Evolutionary conservation across 2,797 vertebrate genomes (phyloP).

Genomic region (Bovichtus variegatus): DNA sequence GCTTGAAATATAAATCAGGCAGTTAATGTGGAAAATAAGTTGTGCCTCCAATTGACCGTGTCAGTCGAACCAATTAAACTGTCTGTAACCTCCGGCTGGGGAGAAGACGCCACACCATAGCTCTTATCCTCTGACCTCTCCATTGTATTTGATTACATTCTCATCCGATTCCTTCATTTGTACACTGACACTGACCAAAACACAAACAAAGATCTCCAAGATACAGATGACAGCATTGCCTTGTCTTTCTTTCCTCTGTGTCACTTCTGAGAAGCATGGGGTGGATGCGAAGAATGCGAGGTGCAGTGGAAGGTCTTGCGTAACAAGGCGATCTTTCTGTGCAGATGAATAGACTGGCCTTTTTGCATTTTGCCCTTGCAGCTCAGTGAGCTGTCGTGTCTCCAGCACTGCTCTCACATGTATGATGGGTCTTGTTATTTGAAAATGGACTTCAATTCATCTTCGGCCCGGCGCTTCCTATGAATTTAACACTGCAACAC

Average conservation of each 20-base stretch:
- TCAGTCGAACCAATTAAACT: constrained; percentile 43
- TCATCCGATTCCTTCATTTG: constrained; percentile 11
- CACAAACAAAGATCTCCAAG: constrained; percentile 58
- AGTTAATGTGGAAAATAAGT: constrained; percentile 51
- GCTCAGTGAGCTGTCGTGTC: constrained; percentile 43
- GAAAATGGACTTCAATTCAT: constrained; percentile 47
- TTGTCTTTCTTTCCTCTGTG: constrained; percentile 34
- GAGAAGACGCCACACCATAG: constrained; percentile 25
- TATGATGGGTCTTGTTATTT: constrained; percentile 54
- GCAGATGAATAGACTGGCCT: constrained; percentile 63
- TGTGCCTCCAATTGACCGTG: constrained; percentile 1
- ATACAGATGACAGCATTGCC: constrained; percentile 19
- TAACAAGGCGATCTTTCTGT: constrained; percentile 76
- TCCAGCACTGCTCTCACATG: constrained; percentile 42
- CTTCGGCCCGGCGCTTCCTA: constrained; percentile 11
- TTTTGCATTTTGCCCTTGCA: constrained; percentile 15
- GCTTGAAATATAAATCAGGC: constrained; percentile 40
- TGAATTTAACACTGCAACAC: constrained; percentile 32
- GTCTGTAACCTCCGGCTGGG: constrained; percentile 41
- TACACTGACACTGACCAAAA: constrained; percentile 38
- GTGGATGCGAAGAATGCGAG: constrained; percentile 37
- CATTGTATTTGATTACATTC: constrained; percentile 40
- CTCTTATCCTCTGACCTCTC: constrained; percentile 31
- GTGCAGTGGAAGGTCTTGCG: constrained; percentile 40
- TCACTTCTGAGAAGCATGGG: constrained; percentile 52